phyloP scores from a whole-genome alignment of 2,797 vertebrate species.

The Intellagama lesueurii region DNA sequence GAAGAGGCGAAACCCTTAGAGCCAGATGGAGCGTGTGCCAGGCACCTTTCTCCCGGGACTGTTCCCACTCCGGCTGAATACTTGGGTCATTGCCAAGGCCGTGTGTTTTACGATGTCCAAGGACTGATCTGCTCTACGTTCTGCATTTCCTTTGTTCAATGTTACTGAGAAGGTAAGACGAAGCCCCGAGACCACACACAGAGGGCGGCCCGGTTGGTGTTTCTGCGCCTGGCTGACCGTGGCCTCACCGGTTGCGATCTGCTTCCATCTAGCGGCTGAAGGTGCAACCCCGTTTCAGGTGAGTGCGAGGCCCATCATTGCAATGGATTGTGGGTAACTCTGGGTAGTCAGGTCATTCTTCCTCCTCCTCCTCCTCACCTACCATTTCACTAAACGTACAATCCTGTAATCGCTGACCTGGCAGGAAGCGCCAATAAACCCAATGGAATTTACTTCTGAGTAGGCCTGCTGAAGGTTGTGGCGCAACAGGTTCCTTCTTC shows the following conservation, averaged over 20 bases:
- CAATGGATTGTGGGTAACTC: background rate
- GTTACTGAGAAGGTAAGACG: slow-evolving; percentile 48
- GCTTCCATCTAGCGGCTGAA: slow-evolving; percentile 74
- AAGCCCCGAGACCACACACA: slow-evolving; percentile 72
- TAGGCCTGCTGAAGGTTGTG: background rate
- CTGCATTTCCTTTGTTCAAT: slow-evolving; percentile 55
- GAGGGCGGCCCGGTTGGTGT: slow-evolving; percentile 23
- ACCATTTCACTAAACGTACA: background rate
- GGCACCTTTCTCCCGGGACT: slow-evolving; percentile 16
- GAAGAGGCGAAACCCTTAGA: background rate
- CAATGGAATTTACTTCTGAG: background rate
- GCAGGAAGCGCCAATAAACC: background rate
- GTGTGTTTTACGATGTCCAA: slow-evolving; percentile 54
- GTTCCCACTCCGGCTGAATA: background rate
- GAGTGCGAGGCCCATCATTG: slow-evolving; percentile 35
- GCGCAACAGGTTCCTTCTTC: background rate
- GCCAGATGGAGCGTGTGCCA: too few species aligned
- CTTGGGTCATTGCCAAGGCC: slow-evolving; percentile 48
- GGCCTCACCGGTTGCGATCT: slow-evolving; percentile 61
- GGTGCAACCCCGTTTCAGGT: slow-evolving; percentile 30
- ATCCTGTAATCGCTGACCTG: too few species aligned
- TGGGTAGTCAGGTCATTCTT: rapidly evolving
- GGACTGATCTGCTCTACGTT: slow-evolving; percentile 57
- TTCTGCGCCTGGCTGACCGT: background rate
- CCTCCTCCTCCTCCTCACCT: background rate